A percentile compares a stretch with the other conserved stretches of the same genome.
phyloP scores from a whole-genome alignment of 2,888 invertebrate genomes.

The Coelopa pilipes region DNA sequence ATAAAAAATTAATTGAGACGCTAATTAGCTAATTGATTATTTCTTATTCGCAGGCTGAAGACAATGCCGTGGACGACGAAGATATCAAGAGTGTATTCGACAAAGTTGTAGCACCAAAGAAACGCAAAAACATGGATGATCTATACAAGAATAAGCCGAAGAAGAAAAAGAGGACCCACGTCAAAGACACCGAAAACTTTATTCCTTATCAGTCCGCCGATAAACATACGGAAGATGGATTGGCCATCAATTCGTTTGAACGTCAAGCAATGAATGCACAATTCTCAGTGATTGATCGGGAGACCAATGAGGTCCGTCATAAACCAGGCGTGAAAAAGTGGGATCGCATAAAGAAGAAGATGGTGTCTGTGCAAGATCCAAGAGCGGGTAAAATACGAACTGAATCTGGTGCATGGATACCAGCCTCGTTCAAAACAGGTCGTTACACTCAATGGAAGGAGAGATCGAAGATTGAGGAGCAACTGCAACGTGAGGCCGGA shows the following conservation, averaged over 20 bases:
- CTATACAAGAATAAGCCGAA: constrained; percentile 72
- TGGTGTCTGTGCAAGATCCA: constrained; percentile 74
- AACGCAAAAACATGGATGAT: constrained; percentile 69
- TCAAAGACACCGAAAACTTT: constrained; percentile 82
- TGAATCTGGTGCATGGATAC: constrained; percentile 94
- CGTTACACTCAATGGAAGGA: constrained; percentile 89
- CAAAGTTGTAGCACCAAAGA: constrained; percentile 69
- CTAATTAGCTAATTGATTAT: neutral
- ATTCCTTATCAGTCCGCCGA: constrained; percentile 88
- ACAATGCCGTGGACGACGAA: constrained; percentile 68
- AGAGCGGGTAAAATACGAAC: constrained; percentile 87
- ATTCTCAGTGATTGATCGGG: constrained; percentile 86
- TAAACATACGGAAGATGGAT: constrained; percentile 80
- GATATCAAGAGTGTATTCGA: constrained; percentile 72
- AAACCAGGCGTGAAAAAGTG: constrained; percentile 78
- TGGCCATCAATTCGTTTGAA: constrained; percentile 82
- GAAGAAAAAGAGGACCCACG: constrained; percentile 66
- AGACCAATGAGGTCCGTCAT: constrained; percentile 74
- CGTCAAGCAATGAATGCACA: constrained; percentile 81
- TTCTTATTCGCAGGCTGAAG: constrained; percentile 48
- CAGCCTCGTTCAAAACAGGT: constrained; percentile 93
- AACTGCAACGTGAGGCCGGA: constrained; percentile 59
- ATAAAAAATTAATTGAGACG: constrained; percentile 4
- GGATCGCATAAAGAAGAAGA: constrained; percentile 97
- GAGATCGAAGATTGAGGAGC: constrained; percentile 70